Base-by-base conservation (phyloP, 2,888 invertebrate genomes). In the Phortica okadai region DNA sequence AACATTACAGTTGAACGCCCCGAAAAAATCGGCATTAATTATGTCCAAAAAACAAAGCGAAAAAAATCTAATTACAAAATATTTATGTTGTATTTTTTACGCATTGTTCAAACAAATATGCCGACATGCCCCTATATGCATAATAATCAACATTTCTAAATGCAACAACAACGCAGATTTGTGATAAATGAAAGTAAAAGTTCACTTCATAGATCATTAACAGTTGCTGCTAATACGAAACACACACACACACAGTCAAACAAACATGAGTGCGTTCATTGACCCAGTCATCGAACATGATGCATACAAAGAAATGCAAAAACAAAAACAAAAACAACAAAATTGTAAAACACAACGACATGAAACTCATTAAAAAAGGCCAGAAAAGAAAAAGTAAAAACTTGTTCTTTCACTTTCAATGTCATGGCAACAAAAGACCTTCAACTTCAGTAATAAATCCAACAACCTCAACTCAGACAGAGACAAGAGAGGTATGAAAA, bases 351-450 rank as follows among this genome's bases (percentile, higher is more conserved):
- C 10, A 59, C 45, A 33, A 66, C 25, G 41, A 70, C 42, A 72
- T 45, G 54, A 54, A 72, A 72, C 54, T 44, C 54, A 56, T 54
- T 56, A 72, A 72, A 56, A 54, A 16, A 50, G 16, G 67, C 8
- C 62, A 62, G 50, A 11, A 62, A 62, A 62, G 56, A 54, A 14
- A 44, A 72, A 62, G 21, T 10, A 62, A 80, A 87, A 86, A 86
- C 85, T 86, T 87, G 87, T 86, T 86, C 85, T 86, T 86, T 86
- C 85, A 86, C 85, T 86, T 86, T 86, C 87, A 86, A 86, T 86
- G 85, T 87, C 85, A 87, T 78, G 86, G 70, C 83, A 70, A 79
- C 80, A 81, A 80, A 85, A 87, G 85, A 86, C 85, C 85, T 86
- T 86, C 87, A 86, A 86, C 87, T 85, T 83, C 21, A 79, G 79